Conservation (phyloP, 1,140 invertebrate species). For the Musca domestica region DNA sequence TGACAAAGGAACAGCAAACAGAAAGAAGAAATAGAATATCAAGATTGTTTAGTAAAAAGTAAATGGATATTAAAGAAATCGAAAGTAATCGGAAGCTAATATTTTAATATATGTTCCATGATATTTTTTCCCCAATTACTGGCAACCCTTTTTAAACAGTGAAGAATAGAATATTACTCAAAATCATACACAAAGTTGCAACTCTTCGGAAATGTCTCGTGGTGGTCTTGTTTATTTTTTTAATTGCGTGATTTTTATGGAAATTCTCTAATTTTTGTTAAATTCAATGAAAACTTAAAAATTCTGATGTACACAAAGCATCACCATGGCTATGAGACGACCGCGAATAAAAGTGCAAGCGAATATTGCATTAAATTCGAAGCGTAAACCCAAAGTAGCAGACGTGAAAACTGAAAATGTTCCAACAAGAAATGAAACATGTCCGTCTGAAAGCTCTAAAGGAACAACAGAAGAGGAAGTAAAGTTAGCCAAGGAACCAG, state of each 20-base stretch:
- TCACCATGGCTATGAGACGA: conserved; percentile 53
- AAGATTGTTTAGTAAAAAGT: too few species aligned
- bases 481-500: background rate
- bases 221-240: conserved; percentile 19
- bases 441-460: too few species aligned
- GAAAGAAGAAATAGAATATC: too few species aligned
- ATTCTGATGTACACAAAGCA: background rate
- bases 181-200: background rate
- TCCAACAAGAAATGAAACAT: conserved; percentile 11
- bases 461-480: background rate
- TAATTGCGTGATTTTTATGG: conserved; percentile 6
- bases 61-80: too few species aligned
- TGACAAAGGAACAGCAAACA: too few species aligned
- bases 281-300: background rate
- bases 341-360: conserved; percentile 58
- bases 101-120: too few species aligned
- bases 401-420: conserved; percentile 25
- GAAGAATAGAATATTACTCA: background rate
- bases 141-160: background rate
- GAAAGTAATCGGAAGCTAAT: too few species aligned
- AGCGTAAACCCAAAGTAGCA: conserved; percentile 35
- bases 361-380: conserved; percentile 41
- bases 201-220: background rate
- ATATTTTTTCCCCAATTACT: too few species aligned
- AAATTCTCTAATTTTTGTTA: conserved; percentile 6